These are phyloP conservation scores for Eumaeus atala DNA, from an alignment of 1,140 invertebrate genomes.

Conservation along the genomic window DNA sequence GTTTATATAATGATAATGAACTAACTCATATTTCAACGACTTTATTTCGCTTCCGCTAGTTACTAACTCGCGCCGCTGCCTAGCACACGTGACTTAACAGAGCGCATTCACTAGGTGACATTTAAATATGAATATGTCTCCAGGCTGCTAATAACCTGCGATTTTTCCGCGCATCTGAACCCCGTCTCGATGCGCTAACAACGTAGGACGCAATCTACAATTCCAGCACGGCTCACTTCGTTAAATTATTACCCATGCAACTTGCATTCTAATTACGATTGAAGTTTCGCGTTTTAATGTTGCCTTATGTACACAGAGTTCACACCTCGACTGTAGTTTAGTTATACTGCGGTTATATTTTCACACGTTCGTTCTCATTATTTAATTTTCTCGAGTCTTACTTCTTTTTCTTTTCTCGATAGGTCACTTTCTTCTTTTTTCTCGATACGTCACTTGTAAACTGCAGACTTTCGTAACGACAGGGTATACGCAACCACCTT, in stretches of 20 bases:
- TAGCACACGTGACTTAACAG: constrained; percentile 42
- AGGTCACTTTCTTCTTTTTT: too few relatives aligned
- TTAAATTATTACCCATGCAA: constrained; percentile 24
- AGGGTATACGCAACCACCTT: too few relatives aligned
- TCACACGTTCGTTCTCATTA: too few relatives aligned
- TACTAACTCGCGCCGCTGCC: background rate
- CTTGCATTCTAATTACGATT: background rate
- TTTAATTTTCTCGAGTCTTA: too few relatives aligned
- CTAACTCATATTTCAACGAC: too few relatives aligned
- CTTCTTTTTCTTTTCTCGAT: too few relatives aligned
- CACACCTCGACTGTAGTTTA: too few relatives aligned
- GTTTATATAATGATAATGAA: too few relatives aligned
- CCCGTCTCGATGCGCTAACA: constrained; percentile 26
- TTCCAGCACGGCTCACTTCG: constrained; percentile 30
- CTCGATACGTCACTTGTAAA: too few relatives aligned
- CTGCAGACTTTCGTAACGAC: too few relatives aligned
- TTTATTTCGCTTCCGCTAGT: too few relatives aligned
- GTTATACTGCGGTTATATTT: too few relatives aligned
- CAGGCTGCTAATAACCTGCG: constrained; percentile 57
- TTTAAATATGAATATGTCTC: constrained; percentile 70
- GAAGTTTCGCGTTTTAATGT: background rate
- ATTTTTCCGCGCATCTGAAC: constrained; percentile 66
- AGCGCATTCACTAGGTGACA: constrained; percentile 47
- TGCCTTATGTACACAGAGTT: background rate
- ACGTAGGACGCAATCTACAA: constrained; percentile 27